These are phyloP conservation scores for Pristionchus pacificus DNA, from an alignment of 1,140 invertebrate species.

Conservation along the genomic window DNA sequence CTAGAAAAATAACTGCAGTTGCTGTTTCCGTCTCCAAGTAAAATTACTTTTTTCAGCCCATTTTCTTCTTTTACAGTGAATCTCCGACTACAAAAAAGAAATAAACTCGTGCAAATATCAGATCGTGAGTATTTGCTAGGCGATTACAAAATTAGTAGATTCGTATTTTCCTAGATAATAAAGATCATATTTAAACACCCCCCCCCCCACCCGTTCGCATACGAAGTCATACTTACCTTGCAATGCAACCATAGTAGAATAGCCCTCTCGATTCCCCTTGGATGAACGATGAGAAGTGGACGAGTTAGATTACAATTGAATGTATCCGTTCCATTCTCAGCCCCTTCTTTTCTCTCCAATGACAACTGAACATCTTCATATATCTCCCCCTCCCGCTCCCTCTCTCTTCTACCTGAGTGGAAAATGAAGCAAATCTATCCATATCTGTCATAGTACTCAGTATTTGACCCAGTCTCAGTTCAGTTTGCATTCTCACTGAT, in stretches of 20 bases:
- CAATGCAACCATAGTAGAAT: conserved; percentile 56
- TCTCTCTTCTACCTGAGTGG: background rate
- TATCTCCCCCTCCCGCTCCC: background rate
- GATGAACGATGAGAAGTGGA: conserved; percentile 50
- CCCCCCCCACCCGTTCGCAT: no score
- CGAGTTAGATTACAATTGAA: conserved; percentile 38
- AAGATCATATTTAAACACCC: no score
- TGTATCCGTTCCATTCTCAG: background rate
- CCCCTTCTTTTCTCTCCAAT: background rate
- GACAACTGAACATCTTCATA: background rate
- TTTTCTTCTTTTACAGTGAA: no score
- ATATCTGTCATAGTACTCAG: background rate
- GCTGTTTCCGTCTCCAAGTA: no score
- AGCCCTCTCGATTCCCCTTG: conserved; percentile 53
- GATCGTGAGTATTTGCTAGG: no score
- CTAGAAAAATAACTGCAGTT: no score
- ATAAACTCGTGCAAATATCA: no score
- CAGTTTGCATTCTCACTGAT: background rate
- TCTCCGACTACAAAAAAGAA: no score
- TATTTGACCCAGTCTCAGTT: background rate
- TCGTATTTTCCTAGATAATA: no score
- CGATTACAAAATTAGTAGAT: no score
- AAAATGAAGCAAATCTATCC: background rate
- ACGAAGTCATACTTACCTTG: no score
- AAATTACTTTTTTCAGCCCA: no score